Evolutionary conservation across 2,888 invertebrate genomes (phyloP).

Genomic region (Drosophila neotestacea): DNA sequence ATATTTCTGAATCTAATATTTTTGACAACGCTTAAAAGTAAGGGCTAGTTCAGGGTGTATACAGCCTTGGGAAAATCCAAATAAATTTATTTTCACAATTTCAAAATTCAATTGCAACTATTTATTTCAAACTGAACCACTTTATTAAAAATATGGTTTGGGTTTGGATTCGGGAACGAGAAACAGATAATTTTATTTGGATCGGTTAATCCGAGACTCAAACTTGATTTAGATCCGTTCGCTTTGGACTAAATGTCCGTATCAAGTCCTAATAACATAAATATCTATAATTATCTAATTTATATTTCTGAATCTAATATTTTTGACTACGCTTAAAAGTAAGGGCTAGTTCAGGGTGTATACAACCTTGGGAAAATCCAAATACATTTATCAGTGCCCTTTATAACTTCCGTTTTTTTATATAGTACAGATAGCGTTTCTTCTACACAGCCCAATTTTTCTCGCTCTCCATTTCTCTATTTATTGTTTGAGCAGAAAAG

Average conservation of each 20-base stretch:
- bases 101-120: too few relatives aligned
- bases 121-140: too few relatives aligned
- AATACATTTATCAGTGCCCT: slow-evolving; percentile 2
- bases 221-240: too few relatives aligned
- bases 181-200: too few relatives aligned
- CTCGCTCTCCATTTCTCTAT: background rate
- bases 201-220: too few relatives aligned
- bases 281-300: background rate
- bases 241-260: too few relatives aligned
- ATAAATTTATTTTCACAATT: background rate
- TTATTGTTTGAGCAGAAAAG: background rate
- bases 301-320: background rate
- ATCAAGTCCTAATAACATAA: background rate
- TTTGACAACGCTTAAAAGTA: background rate
- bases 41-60: background rate
- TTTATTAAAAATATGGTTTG: too few relatives aligned
- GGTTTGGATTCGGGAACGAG: too few relatives aligned
- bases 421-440: background rate
- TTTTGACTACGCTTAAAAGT: background rate
- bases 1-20: background rate
- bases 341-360: background rate
- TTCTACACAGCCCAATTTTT: background rate
- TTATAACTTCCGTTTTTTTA: background rate
- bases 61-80: background rate
- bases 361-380: background rate